A percentile compares a stretch with the other conserved stretches of the same genome.
Conservation (phyloP, 2,888 invertebrate genomes). For the Orthosia gracilis region DNA sequence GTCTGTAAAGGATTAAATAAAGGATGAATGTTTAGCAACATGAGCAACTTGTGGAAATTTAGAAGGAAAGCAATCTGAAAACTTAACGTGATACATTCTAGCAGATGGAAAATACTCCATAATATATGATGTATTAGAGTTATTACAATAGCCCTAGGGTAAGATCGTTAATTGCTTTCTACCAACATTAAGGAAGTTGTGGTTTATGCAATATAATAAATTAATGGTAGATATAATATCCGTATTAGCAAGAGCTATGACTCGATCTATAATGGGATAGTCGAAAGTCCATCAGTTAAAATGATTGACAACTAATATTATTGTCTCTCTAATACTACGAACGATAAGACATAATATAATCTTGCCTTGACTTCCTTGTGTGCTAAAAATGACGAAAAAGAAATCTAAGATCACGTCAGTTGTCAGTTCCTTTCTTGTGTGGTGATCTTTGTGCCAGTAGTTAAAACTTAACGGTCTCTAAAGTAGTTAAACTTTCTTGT, state of each 20-base stretch:
- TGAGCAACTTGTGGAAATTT: neutral
- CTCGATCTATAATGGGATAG: constrained; percentile 33
- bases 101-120: neutral
- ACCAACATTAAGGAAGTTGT: constrained; percentile 37
- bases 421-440: neutral
- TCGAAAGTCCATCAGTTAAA: constrained; percentile 36
- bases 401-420: constrained; percentile 16
- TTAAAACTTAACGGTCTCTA: constrained; percentile 16
- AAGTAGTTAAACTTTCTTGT: constrained; percentile 33
- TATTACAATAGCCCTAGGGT: constrained; percentile 13
- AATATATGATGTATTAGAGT: constrained; percentile 7
- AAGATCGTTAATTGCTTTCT: constrained; percentile 28
- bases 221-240: constrained; percentile 38
- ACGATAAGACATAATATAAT: constrained; percentile 25
- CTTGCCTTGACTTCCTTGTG: constrained; percentile 16
- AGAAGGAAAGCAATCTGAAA: neutral
- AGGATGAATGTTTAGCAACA: too few species aligned
- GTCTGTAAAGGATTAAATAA: neutral
- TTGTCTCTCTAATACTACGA: constrained; percentile 23
- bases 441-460: constrained; percentile 22
- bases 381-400: constrained; percentile 9
- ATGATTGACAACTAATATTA: constrained; percentile 46
- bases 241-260: constrained; percentile 45
- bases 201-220: constrained; percentile 42
- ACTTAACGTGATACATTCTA: neutral